Conservation (phyloP, 1,140 invertebrate species). For the Cyclargus thomasi region DNA sequence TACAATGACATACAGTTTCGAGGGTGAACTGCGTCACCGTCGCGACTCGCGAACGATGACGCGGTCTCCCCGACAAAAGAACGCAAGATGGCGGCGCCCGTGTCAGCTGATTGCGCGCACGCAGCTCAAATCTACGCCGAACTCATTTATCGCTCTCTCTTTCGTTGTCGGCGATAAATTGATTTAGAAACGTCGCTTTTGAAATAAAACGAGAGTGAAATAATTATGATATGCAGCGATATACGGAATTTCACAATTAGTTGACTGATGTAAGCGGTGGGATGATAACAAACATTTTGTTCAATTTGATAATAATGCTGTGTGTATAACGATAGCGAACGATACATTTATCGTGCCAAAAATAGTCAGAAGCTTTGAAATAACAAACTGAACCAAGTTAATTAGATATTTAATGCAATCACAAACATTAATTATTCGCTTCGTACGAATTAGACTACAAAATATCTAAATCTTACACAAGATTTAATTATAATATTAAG, state of each 20-base stretch:
- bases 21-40: slow-evolving; percentile 59
- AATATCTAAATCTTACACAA: not conserved
- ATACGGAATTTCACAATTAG: not conserved
- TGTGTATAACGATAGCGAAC: not conserved
- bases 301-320: not conserved
- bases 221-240: not conserved
- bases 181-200: slow-evolving; percentile 26
- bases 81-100: slow-evolving; percentile 64
- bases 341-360: not conserved
- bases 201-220: slow-evolving; percentile 11
- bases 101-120: slow-evolving; percentile 68
- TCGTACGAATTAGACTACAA: not conserved
- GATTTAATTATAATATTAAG: slow-evolving; percentile 2
- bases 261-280: not conserved
- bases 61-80: slow-evolving; percentile 46
- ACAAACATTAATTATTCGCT: not conserved
- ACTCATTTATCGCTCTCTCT: slow-evolving; percentile 48
- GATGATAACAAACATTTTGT: not conserved
- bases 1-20: slow-evolving; percentile 67
- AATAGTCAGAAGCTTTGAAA: not conserved
- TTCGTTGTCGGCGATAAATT: slow-evolving; percentile 34
- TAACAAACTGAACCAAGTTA: not conserved
- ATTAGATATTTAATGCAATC: not conserved
- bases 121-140: slow-evolving; percentile 37
- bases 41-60: slow-evolving; percentile 55